Percentiles rank a stretch among this genome's conserved stretches.
Conservation (phyloP, 2,797 vertebrate genomes). For the Acipenser ruthenus region DNA sequence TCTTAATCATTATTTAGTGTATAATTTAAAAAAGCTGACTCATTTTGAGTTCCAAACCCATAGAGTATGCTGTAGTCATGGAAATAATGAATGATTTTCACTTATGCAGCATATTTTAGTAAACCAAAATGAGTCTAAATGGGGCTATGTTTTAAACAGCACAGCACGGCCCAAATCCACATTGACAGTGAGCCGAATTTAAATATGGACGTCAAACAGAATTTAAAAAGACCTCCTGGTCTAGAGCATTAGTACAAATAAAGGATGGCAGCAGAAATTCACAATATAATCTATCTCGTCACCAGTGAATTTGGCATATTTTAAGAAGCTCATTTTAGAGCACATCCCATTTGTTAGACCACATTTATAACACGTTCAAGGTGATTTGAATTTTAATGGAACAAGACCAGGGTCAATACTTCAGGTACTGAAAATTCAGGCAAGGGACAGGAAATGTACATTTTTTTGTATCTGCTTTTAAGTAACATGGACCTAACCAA, state of each 20-base stretch:
- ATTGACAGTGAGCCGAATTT: constrained; percentile 9
- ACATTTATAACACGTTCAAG: constrained; percentile 48
- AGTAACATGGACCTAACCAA: constrained; percentile 56
- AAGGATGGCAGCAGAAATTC: constrained; percentile 25
- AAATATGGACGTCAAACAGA: too few species aligned
- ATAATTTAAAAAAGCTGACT: constrained; percentile 17
- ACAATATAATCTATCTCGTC: constrained; percentile 33
- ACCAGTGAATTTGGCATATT: constrained; percentile 29
- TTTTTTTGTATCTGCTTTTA: constrained; percentile 65
- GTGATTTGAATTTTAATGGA: constrained; percentile 75
- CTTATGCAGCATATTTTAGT: too few species aligned
- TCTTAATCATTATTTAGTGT: too few species aligned
- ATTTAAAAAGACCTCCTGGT: too few species aligned
- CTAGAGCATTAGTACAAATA: constrained; percentile 17
- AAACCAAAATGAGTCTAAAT: too few species aligned
- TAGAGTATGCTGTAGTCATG: constrained; percentile 14
- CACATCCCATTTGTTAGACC: constrained; percentile 36
- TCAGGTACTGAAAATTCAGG: constrained; percentile 61
- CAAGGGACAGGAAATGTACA: constrained; percentile 59
- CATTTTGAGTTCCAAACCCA: constrained; percentile 15
- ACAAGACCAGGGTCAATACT: constrained; percentile 63
- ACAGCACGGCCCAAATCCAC: background rate
- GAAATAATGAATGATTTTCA: too few species aligned
- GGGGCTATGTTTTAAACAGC: constrained; percentile 12
- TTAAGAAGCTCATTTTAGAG: constrained; percentile 34